Evolutionary conservation across 2,888 invertebrate species (phyloP).

Genomic region (Polietes domitor): DNA sequence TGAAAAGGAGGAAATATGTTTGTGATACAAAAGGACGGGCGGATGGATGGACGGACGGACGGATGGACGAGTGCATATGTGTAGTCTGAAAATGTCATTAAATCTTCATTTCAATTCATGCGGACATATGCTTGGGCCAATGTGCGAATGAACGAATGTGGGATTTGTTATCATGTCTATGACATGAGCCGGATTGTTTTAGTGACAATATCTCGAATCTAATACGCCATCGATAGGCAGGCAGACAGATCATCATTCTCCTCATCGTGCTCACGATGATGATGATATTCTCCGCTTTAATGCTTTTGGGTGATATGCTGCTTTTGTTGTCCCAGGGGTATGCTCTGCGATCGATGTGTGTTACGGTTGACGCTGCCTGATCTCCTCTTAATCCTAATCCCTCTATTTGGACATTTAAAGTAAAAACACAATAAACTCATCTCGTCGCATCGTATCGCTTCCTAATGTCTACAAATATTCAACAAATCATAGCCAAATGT

Average conservation of each 20-base stretch:
- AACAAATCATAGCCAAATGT: conserved; percentile 42
- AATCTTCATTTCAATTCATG: conserved; percentile 19
- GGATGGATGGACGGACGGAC: no score
- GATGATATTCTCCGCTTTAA: background rate
- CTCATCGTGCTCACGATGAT: conserved; percentile 17
- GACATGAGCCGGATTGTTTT: conserved; percentile 43
- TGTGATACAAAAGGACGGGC: no score
- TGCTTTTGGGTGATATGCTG: background rate
- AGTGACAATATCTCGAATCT: conserved; percentile 50
- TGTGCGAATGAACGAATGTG: background rate
- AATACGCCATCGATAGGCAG: conserved; percentile 51
- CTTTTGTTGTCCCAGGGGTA: background rate
- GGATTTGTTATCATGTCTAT: conserved; percentile 11
- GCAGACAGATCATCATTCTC: conserved; percentile 20
- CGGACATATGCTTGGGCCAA: background rate
- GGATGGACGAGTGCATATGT: background rate
- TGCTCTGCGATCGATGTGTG: conserved; percentile 54
- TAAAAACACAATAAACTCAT: conserved; percentile 30
- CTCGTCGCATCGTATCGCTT: background rate
- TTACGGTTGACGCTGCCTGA: conserved; percentile 56
- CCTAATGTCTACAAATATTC: background rate
- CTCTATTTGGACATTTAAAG: conserved; percentile 67
- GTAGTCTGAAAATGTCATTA: conserved; percentile 33
- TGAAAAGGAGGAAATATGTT: conserved; percentile 13
- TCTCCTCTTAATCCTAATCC: conserved; percentile 65